Base-by-base conservation (phyloP, 2,888 invertebrate genomes). In the Gymnocheta viridis region DNA sequence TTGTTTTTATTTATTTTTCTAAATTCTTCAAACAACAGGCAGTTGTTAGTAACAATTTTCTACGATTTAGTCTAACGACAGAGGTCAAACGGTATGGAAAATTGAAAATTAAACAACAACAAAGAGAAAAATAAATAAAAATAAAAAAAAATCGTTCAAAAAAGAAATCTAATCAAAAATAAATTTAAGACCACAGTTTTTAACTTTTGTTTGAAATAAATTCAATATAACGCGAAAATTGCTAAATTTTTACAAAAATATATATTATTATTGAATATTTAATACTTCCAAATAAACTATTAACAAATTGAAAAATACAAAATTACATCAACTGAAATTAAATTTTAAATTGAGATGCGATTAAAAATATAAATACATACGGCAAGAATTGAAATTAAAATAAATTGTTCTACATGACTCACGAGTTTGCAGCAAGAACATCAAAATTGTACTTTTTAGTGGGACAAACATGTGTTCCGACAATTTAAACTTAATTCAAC, bases 81-180 rank as follows among this genome's bases (percentile, higher is more conserved):
- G 85, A 85, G 85, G 85, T 86, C 82, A 86, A 85, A 86, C 86
- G 82, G 84, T 77, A 76, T 84, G 70, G 85, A 82, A 86, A 86
- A 78, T 72, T 77, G 49, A 83, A 82, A 38, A 69, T 54, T 51
- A 51, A 51, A 62, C 69, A 64, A 60, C 32, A 47, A 41, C 49
- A 60, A 77, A 27, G 58, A 4, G 29, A 60, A 51, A 60, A 38
- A 6, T 17, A 56, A 70, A 49, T 14, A 32, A 27, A 27, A 29
- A 62, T 24, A 51, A n/a, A 49, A 19, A 41, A 51, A 49, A 29
- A 4, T 9, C 19, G 10, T 41, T 56, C 41, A n/a, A 56, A 56
- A 24, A 27, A 54, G n/a, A 38, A 66, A 27, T 56, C 19, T 12
- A 49, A 69, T 6, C 58, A 12, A 64, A 0, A 32, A 35, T 32